Evolutionary conservation across 2,113 vertebrate genomes (phyloP).

Genomic region (Calyptomena viridis): DNA sequence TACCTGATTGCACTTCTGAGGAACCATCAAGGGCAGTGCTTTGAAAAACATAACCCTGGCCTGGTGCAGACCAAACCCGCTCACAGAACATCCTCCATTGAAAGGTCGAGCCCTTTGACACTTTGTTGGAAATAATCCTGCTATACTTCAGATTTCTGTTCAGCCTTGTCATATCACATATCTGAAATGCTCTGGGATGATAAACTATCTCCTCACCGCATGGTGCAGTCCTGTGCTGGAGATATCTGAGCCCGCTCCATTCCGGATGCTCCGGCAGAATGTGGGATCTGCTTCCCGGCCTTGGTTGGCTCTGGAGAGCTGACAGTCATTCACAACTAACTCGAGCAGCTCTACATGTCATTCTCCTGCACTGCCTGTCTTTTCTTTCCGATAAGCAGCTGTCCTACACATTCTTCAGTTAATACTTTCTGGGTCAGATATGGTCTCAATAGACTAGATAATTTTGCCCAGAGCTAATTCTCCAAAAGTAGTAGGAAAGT

Average conservation of each 20-base stretch:
- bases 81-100: rapidly evolving
- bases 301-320: conserved; percentile 13
- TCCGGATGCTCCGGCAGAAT: background rate
- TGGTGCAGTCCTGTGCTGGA: background rate
- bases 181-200: conserved; percentile 11
- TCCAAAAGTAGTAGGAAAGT: conserved; percentile 44
- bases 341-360: conserved; percentile 1
- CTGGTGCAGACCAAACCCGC: rapidly evolving
- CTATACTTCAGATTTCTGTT: conserved; percentile 25
- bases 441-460: conserved; percentile 9
- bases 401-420: conserved; percentile 51
- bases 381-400: conserved; percentile 50
- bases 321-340: background rate
- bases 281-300: background rate
- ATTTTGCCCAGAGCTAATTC: conserved; percentile 37
- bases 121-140: background rate
- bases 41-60: background rate
- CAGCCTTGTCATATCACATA: background rate
- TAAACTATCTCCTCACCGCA: background rate
- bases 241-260: conserved; percentile 14
- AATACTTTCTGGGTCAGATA: conserved; percentile 63
- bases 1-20: background rate
- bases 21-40: rapidly evolving
- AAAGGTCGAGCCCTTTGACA: background rate
- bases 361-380: background rate